These are phyloP conservation scores for Brachionus asplanchnoidis DNA, from an alignment of 1,140 invertebrate species.

Conservation along the genomic window DNA sequence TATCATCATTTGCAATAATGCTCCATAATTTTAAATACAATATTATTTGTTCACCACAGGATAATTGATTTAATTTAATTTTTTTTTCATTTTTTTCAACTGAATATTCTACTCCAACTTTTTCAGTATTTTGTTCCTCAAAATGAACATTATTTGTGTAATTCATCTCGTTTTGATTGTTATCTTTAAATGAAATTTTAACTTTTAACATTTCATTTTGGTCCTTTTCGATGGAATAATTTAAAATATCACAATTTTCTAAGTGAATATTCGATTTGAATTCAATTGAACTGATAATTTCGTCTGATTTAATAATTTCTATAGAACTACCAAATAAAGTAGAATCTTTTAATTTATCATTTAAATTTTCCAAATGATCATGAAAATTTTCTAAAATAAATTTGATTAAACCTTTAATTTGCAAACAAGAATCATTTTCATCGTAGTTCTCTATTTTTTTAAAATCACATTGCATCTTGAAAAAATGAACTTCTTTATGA, in stretches of 20 bases:
- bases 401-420: neutral
- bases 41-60: neutral
- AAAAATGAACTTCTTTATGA: neutral
- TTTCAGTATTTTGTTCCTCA: no score
- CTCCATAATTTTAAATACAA: neutral
- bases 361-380: neutral
- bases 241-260: neutral
- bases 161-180: neutral
- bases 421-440: neutral
- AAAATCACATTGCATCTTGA: neutral
- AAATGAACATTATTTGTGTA: no score
- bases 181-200: neutral
- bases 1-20: neutral
- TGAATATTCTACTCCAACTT: neutral
- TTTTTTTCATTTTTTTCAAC: neutral
- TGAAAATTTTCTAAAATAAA: neutral
- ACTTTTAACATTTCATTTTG: neutral
- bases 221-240: neutral
- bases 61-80: neutral
- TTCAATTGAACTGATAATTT: neutral
- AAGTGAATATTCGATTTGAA: neutral
- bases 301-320: neutral
- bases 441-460: neutral
- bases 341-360: neutral
- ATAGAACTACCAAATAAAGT: neutral